Percentiles rank a stretch among this genome's conserved stretches.
Evolutionary conservation across 2,113 vertebrate genomes (phyloP).

Genomic region (Balaenoptera acutorostrata): DNA sequence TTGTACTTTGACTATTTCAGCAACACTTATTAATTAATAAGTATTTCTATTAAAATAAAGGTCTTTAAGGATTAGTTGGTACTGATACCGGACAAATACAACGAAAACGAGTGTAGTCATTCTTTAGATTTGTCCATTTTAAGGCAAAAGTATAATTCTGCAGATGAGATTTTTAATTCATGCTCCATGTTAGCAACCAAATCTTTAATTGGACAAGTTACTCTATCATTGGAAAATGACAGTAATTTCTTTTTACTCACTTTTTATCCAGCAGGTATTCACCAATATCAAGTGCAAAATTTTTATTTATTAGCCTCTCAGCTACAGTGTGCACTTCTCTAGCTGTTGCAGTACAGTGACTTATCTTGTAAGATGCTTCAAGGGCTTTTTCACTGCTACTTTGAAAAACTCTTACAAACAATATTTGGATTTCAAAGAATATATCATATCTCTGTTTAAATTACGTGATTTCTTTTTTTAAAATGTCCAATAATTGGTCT

Average conservation of each 20-base stretch:
- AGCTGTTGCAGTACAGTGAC: background rate
- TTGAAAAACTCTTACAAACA: background rate
- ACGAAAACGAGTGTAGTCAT: background rate
- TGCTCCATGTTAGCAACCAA: background rate
- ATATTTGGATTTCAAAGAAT: background rate
- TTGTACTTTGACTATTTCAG: background rate
- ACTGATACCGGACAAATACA: background rate
- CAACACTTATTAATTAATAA: background rate
- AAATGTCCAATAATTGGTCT: background rate
- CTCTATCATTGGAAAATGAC: background rate
- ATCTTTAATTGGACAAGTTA: background rate
- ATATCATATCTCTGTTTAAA: background rate
- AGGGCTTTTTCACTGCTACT: background rate
- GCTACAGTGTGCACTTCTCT: background rate
- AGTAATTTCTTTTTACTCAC: background rate
- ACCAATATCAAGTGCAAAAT: background rate
- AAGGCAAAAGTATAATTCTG: background rate
- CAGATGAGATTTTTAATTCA: background rate
- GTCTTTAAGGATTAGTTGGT: background rate
- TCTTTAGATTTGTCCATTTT: background rate
- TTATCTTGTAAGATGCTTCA: background rate
- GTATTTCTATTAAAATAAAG: background rate
- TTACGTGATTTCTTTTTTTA: background rate
- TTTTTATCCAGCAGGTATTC: background rate
- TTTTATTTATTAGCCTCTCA: background rate